Conservation (phyloP, 2,113 vertebrate species). For the Addax nasomaculatus region DNA sequence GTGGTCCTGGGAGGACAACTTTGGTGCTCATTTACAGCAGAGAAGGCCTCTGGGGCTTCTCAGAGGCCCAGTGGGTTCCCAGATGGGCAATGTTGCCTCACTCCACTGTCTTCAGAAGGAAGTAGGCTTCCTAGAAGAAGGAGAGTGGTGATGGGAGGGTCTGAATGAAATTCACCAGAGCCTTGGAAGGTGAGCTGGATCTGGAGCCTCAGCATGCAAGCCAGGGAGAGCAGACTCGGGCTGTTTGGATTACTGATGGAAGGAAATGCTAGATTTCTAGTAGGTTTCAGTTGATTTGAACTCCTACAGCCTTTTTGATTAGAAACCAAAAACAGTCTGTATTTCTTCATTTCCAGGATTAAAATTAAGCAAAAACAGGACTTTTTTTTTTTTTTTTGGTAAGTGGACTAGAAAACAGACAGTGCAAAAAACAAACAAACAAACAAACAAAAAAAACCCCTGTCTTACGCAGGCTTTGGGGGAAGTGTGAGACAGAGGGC, state of each 20-base stretch:
- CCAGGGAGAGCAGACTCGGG: neutral
- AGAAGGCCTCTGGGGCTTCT: neutral
- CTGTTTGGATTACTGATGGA: neutral
- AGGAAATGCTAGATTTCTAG: neutral
- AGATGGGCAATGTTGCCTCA: neutral
- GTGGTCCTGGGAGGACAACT: neutral
- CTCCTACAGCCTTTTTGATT: slow-evolving; percentile 41
- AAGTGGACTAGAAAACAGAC: slow-evolving; percentile 29
- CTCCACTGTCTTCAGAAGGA: neutral
- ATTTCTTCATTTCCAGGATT: slow-evolving; percentile 56
- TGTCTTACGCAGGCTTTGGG: neutral
- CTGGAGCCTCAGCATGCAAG: neutral
- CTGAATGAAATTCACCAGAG: neutral
- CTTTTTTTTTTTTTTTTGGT: slow-evolving; percentile 53
- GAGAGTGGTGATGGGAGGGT: neutral
- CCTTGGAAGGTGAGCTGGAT: neutral
- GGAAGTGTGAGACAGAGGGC: slow-evolving; percentile 26
- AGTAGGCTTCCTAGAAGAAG: neutral
- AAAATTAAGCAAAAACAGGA: slow-evolving; percentile 65
- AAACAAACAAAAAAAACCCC: too few relatives aligned
- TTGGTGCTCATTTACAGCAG: neutral
- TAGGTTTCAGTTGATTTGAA: slow-evolving; percentile 53
- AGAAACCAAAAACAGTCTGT: slow-evolving; percentile 58
- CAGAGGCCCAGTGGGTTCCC: neutral
- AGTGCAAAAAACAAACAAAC: neutral